Conservation (phyloP, 2,797 vertebrate genomes). For the Myripristis jacobus region DNA sequence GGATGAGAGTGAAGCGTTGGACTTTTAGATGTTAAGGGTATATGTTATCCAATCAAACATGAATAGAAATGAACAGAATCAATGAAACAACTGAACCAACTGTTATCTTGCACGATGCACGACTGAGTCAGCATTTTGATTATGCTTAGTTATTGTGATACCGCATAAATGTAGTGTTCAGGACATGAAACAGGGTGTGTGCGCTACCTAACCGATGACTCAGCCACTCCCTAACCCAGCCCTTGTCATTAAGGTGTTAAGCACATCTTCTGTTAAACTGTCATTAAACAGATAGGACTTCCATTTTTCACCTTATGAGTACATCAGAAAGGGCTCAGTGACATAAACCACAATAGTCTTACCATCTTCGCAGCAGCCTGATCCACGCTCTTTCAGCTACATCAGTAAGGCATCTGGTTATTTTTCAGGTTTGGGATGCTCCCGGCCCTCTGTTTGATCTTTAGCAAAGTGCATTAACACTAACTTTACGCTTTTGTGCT, state of each 20-base stretch:
- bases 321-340: not conserved
- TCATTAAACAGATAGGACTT: not conserved
- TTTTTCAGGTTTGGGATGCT: not conserved
- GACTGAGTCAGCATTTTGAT: slow-evolving; percentile 66
- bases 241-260: slow-evolving; percentile 37
- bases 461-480: not conserved
- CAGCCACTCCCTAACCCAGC: slow-evolving; percentile 67
- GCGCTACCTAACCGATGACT: slow-evolving; percentile 59
- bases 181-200: slow-evolving; percentile 76
- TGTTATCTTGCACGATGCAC: slow-evolving; percentile 43
- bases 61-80: slow-evolving; percentile 26
- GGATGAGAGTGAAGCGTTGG: not conserved
- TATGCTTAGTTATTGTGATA: slow-evolving; percentile 76
- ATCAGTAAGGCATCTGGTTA: not conserved
- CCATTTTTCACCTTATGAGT: not conserved
- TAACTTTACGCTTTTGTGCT: slow-evolving; percentile 25
- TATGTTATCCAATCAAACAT: slow-evolving; percentile 1
- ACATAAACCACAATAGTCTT: not conserved
- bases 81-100: not conserved
- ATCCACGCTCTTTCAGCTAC: not conserved
- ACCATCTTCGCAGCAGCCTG: not conserved
- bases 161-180: slow-evolving; percentile 59
- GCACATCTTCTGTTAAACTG: slow-evolving; percentile 45
- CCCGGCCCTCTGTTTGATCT: not conserved
- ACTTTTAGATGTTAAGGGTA: not conserved